phyloP scores from a whole-genome alignment of 2,113 vertebrate genomes.

The Entelurus aequoreus region DNA sequence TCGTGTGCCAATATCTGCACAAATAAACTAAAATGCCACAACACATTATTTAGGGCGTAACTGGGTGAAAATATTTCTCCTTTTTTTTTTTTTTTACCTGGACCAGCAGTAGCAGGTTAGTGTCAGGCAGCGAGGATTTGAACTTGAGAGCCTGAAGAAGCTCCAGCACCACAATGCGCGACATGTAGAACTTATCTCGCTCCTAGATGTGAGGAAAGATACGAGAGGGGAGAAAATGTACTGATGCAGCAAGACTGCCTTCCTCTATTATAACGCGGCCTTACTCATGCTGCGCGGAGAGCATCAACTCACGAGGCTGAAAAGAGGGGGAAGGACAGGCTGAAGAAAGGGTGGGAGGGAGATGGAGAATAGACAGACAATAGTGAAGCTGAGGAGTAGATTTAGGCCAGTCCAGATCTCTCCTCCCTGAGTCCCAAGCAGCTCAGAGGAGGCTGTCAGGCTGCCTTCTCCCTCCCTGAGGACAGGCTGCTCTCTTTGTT shows the following conservation, averaged over 20 bases:
- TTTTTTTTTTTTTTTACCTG: constrained; percentile 76
- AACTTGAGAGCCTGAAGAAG: constrained; percentile 96
- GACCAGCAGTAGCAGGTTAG: constrained; percentile 91
- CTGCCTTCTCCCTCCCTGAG: constrained; percentile 64
- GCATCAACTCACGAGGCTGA: constrained; percentile 61
- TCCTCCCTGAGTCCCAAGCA: constrained; percentile 69
- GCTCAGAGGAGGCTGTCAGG: constrained; percentile 70
- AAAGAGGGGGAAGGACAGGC: constrained; percentile 62
- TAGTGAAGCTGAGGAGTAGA: constrained; percentile 61
- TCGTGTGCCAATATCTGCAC: constrained; percentile 92
- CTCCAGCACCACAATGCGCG: constrained; percentile 91
- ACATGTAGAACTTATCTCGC: constrained; percentile 97
- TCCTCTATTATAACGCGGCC: constrained; percentile 64
- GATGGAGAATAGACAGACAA: constrained; percentile 56
- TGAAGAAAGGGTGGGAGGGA: constrained; percentile 34
- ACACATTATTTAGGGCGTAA: constrained; percentile 12
- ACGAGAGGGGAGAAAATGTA: constrained; percentile 58
- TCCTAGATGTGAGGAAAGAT: constrained; percentile 75
- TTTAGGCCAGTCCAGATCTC: constrained; percentile 71
- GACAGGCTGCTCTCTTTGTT: constrained; percentile 69
- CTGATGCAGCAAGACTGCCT: constrained; percentile 62
- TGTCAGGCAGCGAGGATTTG: constrained; percentile 93
- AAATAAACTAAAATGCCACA: constrained; percentile 83
- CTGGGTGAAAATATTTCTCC: not conserved
- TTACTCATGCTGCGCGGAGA: constrained; percentile 62